Base-by-base conservation (phyloP, 2,797 vertebrate species). In the Protonibea diacanthus region DNA sequence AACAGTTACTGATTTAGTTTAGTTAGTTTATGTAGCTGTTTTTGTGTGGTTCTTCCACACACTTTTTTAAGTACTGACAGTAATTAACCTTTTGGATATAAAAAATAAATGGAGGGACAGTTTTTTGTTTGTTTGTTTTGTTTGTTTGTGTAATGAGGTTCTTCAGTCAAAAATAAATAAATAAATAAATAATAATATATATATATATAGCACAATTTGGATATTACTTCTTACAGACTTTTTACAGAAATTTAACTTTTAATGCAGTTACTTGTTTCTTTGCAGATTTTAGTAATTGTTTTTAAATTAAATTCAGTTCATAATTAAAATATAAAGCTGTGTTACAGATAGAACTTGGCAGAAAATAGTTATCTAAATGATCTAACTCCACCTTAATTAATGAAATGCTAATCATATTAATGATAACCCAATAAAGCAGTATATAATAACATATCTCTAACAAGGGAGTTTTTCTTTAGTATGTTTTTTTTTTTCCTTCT, bases 1-100 rank as follows among this genome's bases (percentile, higher is more conserved):
- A 25, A 52, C 11, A 25, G 47, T 44, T 42, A 38, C 57, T 74
- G 38, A 49, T 52, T 61, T 27, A 49, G 70, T 52, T 27, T n/a
- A n/a, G n/a, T n/a, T n/a, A n/a, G n/a, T 55, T 58, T 45, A 29
- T 17, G 18, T 47, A 45, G 52, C 27, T 55, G 17, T 55, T 45
- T 57, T 62, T n/a, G 13, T 55, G 15, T 52, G 21, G 23, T 48
- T 61, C 11, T 21, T 57, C 47, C 15, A 25, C 7, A 44, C 23
- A 59, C 42, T 23, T 8, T 55, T n/a, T n/a, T n/a, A 47, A 53
- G 23, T 0, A 2, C 29, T 45, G 17, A 40, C 42, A n/a, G n/a
- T 12, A 47, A 25, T 55, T 2, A 63, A 48, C 14, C 29, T 25
- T 72, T 21, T 5, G 23, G 15, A 18, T 33, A 27, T 18, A 27